phyloP scores from a whole-genome alignment of 1,140 invertebrate genomes.

The Ceratina calcarata region DNA sequence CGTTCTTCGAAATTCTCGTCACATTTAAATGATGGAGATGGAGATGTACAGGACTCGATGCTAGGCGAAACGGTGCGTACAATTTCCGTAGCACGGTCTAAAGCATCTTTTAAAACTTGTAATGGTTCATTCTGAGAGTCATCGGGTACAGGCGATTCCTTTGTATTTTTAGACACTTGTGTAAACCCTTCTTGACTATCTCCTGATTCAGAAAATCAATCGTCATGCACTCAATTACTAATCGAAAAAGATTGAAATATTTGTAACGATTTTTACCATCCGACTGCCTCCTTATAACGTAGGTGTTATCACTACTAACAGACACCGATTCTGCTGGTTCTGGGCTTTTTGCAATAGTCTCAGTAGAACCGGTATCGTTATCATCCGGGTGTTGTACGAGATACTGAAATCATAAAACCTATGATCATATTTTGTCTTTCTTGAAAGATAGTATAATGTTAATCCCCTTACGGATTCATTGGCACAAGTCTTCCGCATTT shows the following conservation, averaged over 20 bases:
- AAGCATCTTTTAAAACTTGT: constrained; percentile 63
- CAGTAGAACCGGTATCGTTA: constrained; percentile 2
- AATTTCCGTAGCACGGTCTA: constrained; percentile 70
- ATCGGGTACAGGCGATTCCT: not conserved
- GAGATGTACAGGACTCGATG: not conserved
- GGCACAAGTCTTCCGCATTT: constrained; percentile 57
- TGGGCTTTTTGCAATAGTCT: not conserved
- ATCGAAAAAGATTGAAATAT: too few relatives aligned
- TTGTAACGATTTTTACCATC: not conserved
- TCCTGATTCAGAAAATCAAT: constrained; percentile 18
- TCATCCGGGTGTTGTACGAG: not conserved
- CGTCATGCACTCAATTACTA: too few relatives aligned
- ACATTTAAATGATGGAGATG: constrained; percentile 31
- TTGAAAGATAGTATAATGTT: not conserved
- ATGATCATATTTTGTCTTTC: not conserved
- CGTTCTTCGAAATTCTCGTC: constrained; percentile 27
- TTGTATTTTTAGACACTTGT: not conserved
- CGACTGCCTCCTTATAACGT: constrained; percentile 24
- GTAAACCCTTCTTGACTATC: not conserved
- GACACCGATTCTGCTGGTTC: constrained; percentile 5
- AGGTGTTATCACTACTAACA: constrained; percentile 46
- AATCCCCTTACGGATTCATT: constrained; percentile 23
- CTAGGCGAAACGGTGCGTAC: constrained; percentile 49
- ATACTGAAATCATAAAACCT: constrained; percentile 1
- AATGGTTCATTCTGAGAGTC: constrained; percentile 42